A percentile compares a stretch with the other conserved stretches of the same genome.
These are phyloP conservation scores for Drosophila bocki DNA, from an alignment of 1,140 invertebrate species.

Conservation along the genomic window DNA sequence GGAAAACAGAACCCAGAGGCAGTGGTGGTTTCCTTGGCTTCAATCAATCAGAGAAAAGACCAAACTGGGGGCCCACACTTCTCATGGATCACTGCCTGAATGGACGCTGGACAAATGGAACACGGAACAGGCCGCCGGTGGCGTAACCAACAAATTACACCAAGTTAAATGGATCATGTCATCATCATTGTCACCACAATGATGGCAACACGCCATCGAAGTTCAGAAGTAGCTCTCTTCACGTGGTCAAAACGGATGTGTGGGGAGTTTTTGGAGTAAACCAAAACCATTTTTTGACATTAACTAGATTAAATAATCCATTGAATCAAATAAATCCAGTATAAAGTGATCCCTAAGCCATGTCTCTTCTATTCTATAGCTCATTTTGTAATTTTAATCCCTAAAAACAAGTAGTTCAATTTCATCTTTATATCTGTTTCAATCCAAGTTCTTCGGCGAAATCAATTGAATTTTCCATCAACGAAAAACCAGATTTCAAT, in stretches of 20 bases:
- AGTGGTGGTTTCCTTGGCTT: neutral
- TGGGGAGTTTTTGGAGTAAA: neutral
- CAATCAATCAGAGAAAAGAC: conserved; percentile 7
- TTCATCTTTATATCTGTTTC: too few species aligned
- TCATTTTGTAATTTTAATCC: too few species aligned
- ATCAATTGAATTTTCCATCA: neutral
- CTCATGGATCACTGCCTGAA: neutral
- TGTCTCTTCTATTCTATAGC: too few species aligned
- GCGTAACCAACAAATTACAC: conserved; percentile 21
- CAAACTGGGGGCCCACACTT: neutral
- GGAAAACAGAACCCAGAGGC: conserved; percentile 6
- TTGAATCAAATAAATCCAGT: too few species aligned
- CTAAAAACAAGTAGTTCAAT: too few species aligned
- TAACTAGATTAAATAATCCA: neutral
- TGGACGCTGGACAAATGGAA: conserved; percentile 1
- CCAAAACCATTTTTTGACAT: neutral
- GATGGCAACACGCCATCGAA: conserved; percentile 7
- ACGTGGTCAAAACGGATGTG: neutral
- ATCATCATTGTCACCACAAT: conserved; percentile 19
- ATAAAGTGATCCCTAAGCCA: too few species aligned
- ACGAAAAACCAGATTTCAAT: neutral
- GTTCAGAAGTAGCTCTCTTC: neutral
- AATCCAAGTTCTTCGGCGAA: neutral
- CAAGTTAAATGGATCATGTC: conserved; percentile 34
- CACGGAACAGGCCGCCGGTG: conserved; percentile 3